phyloP scores from a whole-genome alignment of 1,140 invertebrate species.

The Leptopilina clavipes region DNA sequence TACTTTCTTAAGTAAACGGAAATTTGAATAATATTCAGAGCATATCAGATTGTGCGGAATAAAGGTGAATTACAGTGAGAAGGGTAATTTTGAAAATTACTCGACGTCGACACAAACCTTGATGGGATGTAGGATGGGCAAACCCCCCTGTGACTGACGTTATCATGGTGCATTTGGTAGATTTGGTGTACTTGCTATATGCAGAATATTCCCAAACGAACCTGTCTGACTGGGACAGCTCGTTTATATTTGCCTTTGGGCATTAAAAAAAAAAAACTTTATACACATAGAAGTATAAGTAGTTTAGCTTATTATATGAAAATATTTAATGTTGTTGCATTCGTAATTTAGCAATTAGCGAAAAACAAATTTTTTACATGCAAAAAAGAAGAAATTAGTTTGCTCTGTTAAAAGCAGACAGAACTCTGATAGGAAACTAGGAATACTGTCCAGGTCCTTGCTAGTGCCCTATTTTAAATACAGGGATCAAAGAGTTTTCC shows the following conservation, averaged over 20 bases:
- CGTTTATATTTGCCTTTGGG: conserved; percentile 61
- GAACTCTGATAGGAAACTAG: too few species aligned
- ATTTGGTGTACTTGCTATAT: conserved; percentile 60
- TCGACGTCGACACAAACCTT: conserved; percentile 41
- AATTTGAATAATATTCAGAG: not conserved
- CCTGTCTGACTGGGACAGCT: conserved; percentile 61
- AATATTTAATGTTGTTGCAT: too few species aligned
- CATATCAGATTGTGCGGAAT: not conserved
- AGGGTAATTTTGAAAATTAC: conserved; percentile 40
- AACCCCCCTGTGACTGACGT: conserved; percentile 64
- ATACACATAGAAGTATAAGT: conserved; percentile 36
- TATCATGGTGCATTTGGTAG: conserved; percentile 64
- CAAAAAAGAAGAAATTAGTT: too few species aligned
- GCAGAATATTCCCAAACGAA: conserved; percentile 56
- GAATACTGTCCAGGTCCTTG: too few species aligned
- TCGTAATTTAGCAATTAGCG: too few species aligned
- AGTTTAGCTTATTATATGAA: not conserved
- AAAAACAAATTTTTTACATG: too few species aligned
- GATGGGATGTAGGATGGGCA: conserved; percentile 43
- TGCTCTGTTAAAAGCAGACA: too few species aligned
- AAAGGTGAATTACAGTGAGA: conserved; percentile 1
- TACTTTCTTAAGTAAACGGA: not conserved
- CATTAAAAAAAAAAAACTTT: conserved; percentile 52
- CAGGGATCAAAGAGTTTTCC: too few species aligned
- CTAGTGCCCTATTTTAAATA: too few species aligned